Evolutionary conservation across 2,113 vertebrate genomes (phyloP).

Genomic region (Anthoscopus minutus): DNA sequence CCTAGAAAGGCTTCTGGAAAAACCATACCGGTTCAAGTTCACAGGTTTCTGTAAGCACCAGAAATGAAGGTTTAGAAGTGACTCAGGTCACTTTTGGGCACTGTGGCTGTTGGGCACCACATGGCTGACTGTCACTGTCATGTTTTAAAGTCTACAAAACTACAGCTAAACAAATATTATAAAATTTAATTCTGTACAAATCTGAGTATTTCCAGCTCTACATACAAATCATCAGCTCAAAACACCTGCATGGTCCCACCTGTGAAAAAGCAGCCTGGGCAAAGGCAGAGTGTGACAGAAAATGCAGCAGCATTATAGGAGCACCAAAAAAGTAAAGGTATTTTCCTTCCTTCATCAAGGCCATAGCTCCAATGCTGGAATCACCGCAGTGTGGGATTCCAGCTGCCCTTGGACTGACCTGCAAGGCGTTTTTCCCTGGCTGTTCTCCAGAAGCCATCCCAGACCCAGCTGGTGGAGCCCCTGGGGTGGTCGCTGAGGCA

Average conservation of each 20-base stretch:
- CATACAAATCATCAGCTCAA: background rate
- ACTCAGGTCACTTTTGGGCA: background rate
- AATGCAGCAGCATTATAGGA: background rate
- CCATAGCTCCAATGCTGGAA: background rate
- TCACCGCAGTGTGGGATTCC: background rate
- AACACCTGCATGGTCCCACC: background rate
- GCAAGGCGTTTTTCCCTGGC: slow-evolving; percentile 74
- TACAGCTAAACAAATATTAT: background rate
- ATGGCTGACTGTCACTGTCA: background rate
- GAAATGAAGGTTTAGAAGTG: background rate
- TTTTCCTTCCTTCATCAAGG: background rate
- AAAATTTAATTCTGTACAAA: background rate
- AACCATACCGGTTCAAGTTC: rapidly evolving
- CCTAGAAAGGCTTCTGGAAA: background rate
- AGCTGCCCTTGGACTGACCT: slow-evolving; percentile 61
- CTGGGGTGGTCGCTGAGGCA: slow-evolving; percentile 80
- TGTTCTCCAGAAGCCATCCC: slow-evolving; percentile 81
- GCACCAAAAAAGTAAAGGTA: rapidly evolving
- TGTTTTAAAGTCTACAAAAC: background rate
- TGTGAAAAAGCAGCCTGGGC: background rate
- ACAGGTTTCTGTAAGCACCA: background rate
- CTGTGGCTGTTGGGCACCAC: rapidly evolving
- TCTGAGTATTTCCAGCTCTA: background rate
- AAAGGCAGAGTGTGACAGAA: rapidly evolving
- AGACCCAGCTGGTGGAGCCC: slow-evolving; percentile 73